Base-by-base conservation (phyloP, 1,140 invertebrate species). In the Aphaenogaster ashmeadi region DNA sequence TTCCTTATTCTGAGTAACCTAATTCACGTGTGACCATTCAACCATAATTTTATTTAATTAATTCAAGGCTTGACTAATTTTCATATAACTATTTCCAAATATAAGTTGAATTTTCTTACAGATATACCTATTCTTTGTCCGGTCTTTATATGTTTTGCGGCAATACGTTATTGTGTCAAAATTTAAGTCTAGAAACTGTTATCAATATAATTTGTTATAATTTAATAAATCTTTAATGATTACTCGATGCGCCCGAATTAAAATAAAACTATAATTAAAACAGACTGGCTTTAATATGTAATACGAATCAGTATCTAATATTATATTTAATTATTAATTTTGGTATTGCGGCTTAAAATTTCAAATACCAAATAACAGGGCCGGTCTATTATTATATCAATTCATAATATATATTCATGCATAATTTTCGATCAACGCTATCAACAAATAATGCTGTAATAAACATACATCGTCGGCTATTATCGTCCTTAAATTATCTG, bases 61-160 rank as follows among this genome's bases (percentile, higher is more conserved):
- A 88, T 86, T 44, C 27, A 56, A 50, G 3, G 47, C 27, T 15
- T 21, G 41, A 90, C 58, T 88, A 81, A 90, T 86, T 58, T 80
- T 62, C 64, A 36, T 27, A 27, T 6, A 66, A 36, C 9, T 87
- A 67, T 62, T 71, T 50, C 7, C 38, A 60, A 27, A 7, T n/a
- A 7, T 60, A 27, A 9, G 8, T 3, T 18, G 5, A 6, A 13
- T 64, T 60, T 18, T 58, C 27, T 66, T 78, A 7, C 9, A 15
- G 44, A 2, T 58, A 66, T 56, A 52, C 27, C 0, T 47, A 74
- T 78, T 64, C 13, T 62, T 74, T 13, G 6, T 15, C 15, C 9
- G 13, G 7, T 44, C n/a, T 81, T 56, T 33, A 38, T 27, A 38
- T 38, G 6, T 67, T 54, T 54, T 7, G n/a, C n/a, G 21, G 0